Evolutionary conservation across 2,888 invertebrate genomes (phyloP), one percentile per base, ranked within the genome.

Genomic region (Diabrotica balteata): DNA sequence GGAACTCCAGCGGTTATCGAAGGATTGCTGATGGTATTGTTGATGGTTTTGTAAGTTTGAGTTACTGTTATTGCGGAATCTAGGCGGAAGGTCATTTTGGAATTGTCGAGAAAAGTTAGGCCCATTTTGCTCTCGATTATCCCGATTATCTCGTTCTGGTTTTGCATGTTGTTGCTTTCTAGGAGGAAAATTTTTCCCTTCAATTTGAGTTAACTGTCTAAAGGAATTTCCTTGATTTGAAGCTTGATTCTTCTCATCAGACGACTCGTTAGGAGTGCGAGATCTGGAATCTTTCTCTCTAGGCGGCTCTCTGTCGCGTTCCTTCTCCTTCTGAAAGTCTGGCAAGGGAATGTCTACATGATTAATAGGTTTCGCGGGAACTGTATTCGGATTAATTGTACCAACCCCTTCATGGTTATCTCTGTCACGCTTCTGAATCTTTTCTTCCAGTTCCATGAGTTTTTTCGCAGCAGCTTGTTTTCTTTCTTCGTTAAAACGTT

Each of bases 81-180:
- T 88, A 11, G 96, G 96, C 63, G 96, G 95, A 79, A 96, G 87
- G 84, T 94, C 92, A 60, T 88, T 90, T 83, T 93, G 93, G 84
- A 93, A 94, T 73, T 90, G 90, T 77, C 91, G 89, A 7, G 91
- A 90, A 81, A 91, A 93, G 44, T 87, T 87, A 2, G 88, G 86
- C 49, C 84, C 85, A 74, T 88, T 89, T 61, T 86, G 83, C 75
- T 88, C 88, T 63, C 87, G 74, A 52, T 79, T 77, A 10, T 83
- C 82, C 59, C 81, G 75, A 61, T 82, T 76, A 59, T 72, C 72
- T 49, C 70, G 66, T 17, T 80, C 82, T 4, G 65, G 82, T 53
- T 81, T 76, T 64, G 80, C 73, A 78, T 80, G 74, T 55, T 77
- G 73, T 50, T 77, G 78, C 55, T 75, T 71, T 50, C 43, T 51